These are phyloP conservation scores for Diabrotica virgifera DNA, from an alignment of 1,140 invertebrate genomes.

Conservation along the genomic window DNA sequence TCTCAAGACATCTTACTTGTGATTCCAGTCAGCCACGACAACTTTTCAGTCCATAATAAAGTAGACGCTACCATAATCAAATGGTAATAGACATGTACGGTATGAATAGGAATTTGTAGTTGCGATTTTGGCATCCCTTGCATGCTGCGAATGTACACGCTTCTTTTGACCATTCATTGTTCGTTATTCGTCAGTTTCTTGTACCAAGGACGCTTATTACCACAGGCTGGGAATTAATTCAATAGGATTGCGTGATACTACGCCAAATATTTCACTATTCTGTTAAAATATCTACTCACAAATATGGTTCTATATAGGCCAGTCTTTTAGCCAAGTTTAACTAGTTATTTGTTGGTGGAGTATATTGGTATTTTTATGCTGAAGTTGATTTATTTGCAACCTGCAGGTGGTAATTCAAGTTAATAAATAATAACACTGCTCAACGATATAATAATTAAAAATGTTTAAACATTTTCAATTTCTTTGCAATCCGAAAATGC, in stretches of 20 bases:
- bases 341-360: no score
- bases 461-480: no score
- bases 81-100: slow-evolving; percentile 28
- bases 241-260: slow-evolving; percentile 22
- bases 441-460: no score
- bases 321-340: no score
- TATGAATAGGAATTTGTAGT: slow-evolving; percentile 28
- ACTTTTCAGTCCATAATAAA: slow-evolving; percentile 22
- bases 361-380: no score
- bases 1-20: no score
- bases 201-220: slow-evolving; percentile 24
- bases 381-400: no score
- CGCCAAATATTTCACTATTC: background rate
- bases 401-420: no score
- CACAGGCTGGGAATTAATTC: slow-evolving; percentile 27
- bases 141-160: slow-evolving; percentile 39
- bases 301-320: no score
- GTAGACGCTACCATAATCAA: slow-evolving; percentile 29
- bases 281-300: no score
- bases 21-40: slow-evolving; percentile 10
- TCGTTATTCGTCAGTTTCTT: slow-evolving; percentile 27
- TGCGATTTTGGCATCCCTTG: slow-evolving; percentile 41
- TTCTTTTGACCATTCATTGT: slow-evolving; percentile 23
- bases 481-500: no score
- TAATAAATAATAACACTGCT: no score